Evolutionary conservation across 2,113 vertebrate species (phyloP).

Genomic region (Saguinus imperator): DNA sequence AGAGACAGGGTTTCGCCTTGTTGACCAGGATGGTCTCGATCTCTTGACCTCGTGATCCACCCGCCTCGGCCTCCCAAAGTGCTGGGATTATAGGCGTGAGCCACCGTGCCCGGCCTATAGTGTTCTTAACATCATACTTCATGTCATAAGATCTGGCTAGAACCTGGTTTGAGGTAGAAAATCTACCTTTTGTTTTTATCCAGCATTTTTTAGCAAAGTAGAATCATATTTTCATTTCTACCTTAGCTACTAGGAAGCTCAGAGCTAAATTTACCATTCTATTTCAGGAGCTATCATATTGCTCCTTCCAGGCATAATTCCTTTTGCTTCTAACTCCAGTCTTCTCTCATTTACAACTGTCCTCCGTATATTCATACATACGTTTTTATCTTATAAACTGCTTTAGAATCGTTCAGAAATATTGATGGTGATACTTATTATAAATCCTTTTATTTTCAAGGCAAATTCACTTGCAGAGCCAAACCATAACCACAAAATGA

Average conservation of each 20-base stretch:
- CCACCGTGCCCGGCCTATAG: not conserved
- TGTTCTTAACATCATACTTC: not conserved
- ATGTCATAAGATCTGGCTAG: not conserved
- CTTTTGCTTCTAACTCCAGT: not conserved
- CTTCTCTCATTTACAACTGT: not conserved
- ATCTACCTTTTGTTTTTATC: not conserved
- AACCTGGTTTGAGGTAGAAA: not conserved
- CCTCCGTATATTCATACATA: not conserved
- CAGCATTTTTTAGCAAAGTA: not conserved
- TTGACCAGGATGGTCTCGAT: no score
- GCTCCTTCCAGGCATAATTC: not conserved
- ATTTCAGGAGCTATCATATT: not conserved
- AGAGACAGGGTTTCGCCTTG: no score
- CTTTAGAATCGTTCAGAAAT: not conserved
- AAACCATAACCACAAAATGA: not conserved
- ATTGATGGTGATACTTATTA: not conserved
- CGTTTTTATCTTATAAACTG: not conserved
- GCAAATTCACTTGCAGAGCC: not conserved
- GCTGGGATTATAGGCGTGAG: no score
- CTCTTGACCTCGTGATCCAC: no score
- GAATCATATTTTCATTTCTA: slow-evolving; percentile 27
- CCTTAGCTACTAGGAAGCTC: slow-evolving; percentile 13
- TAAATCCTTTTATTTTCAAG: not conserved
- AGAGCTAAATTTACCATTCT: not conserved
- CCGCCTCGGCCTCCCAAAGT: no score